phyloP scores from a whole-genome alignment of 1,140 invertebrate species.

The Drosophila grimshawi region DNA sequence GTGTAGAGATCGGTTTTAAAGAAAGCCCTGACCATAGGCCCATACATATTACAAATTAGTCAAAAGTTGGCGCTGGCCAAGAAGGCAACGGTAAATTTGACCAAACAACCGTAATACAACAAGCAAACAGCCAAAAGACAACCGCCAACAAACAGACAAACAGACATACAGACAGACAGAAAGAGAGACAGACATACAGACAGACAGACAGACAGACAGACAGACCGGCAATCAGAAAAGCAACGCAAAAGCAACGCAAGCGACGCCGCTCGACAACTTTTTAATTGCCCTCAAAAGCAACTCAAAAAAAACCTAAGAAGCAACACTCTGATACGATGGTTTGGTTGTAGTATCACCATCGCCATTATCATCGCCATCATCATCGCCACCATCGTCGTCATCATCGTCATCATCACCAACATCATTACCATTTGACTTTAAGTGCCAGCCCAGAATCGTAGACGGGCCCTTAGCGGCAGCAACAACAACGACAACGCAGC shows the following conservation, averaged over 20 bases:
- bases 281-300: constrained; percentile 73
- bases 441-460: constrained; percentile 58
- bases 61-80: constrained; percentile 31
- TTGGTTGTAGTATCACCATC: constrained; percentile 3
- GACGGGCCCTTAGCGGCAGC: constrained; percentile 44
- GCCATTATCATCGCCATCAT: constrained; percentile 2
- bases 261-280: constrained; percentile 70
- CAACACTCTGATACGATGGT: constrained; percentile 13
- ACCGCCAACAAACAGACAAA: constrained; percentile 23
- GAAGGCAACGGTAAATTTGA: constrained; percentile 68
- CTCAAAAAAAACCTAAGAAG: constrained; percentile 41
- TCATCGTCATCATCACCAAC: constrained; percentile 11
- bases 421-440: constrained; percentile 35
- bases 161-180: constrained; percentile 3
- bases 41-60: constrained; percentile 47
- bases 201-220: constrained; percentile 22
- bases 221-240: constrained; percentile 29
- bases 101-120: constrained; percentile 66
- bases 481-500: constrained; percentile 21
- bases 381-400: constrained; percentile 6
- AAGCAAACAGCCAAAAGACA: constrained; percentile 44
- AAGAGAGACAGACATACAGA: constrained; percentile 13
- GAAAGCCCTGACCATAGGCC: constrained; percentile 60
- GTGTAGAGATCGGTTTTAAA: constrained; percentile 22
- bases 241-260: constrained; percentile 37